phyloP scores from a whole-genome alignment of 2,888 invertebrate species.

The Conomelus anceps region DNA sequence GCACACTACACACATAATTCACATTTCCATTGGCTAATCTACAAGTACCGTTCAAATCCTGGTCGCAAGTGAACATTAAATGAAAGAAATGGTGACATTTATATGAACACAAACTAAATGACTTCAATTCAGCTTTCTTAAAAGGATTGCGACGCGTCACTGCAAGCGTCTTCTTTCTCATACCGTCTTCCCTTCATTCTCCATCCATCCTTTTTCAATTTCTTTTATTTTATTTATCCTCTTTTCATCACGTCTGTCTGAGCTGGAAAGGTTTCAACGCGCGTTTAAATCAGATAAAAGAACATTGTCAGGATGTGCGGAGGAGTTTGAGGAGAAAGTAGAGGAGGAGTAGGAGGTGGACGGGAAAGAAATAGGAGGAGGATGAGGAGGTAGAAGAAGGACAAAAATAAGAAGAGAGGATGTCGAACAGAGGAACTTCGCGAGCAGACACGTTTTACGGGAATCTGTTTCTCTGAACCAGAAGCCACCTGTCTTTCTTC shows the following conservation, averaged over 20 bases:
- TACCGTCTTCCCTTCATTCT: too few relatives aligned
- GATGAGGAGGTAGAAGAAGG: neutral
- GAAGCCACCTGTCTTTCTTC: neutral
- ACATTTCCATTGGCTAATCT: too few relatives aligned
- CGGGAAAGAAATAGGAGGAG: neutral
- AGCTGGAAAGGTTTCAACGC: neutral
- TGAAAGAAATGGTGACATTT: neutral
- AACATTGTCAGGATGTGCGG: neutral
- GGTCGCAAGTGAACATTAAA: neutral
- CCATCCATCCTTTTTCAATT: neutral
- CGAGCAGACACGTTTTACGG: neutral
- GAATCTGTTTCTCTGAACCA: neutral
- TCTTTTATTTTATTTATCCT: neutral
- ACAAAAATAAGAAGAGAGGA: neutral
- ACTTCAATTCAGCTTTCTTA: neutral
- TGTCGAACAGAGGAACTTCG: neutral
- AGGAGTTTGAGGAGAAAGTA: neutral
- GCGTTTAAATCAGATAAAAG: neutral
- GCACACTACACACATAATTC: too few relatives aligned
- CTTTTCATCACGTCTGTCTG: neutral
- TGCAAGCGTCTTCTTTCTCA: too few relatives aligned
- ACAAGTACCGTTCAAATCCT: neutral
- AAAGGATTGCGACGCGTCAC: neutral
- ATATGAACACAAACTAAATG: neutral
- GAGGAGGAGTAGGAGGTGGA: neutral